These are phyloP conservation scores for Xylocampa areola DNA, from an alignment of 2,888 invertebrate species.

Conservation along the genomic window DNA sequence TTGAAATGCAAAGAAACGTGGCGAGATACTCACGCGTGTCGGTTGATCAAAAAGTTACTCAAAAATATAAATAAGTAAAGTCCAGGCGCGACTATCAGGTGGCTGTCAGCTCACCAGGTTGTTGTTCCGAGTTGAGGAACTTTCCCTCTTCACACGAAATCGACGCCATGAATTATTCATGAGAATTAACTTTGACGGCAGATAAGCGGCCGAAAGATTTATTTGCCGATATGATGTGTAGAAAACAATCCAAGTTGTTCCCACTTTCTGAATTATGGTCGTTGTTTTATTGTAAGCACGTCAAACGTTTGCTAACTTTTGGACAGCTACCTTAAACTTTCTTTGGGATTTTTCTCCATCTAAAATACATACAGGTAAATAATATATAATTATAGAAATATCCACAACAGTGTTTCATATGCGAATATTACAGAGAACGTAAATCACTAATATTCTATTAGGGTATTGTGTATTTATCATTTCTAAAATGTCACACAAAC, in stretches of 20 bases:
- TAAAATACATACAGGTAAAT: constrained; percentile 3
- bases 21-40: constrained; percentile 5
- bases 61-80: constrained; percentile 34
- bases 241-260: constrained; percentile 88
- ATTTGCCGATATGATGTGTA: constrained; percentile 88
- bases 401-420: background rate
- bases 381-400: constrained; percentile 26
- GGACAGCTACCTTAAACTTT: constrained; percentile 58
- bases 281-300: constrained; percentile 85
- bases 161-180: constrained; percentile 88
- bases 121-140: constrained; percentile 72
- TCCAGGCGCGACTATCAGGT: constrained; percentile 57
- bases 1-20: no score
- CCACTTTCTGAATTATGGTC: constrained; percentile 85
- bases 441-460: constrained; percentile 44
- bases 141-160: constrained; percentile 81
- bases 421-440: constrained; percentile 4
- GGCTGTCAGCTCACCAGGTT: constrained; percentile 67
- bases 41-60: constrained; percentile 21
- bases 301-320: constrained; percentile 76
- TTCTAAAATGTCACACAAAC: constrained; percentile 68
- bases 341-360: constrained; percentile 33
- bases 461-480: constrained; percentile 59
- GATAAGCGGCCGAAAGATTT: constrained; percentile 88
- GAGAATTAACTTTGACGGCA: constrained; percentile 88